phyloP scores from a whole-genome alignment of 2,888 invertebrate species.

The Caenorhabditis becei region DNA sequence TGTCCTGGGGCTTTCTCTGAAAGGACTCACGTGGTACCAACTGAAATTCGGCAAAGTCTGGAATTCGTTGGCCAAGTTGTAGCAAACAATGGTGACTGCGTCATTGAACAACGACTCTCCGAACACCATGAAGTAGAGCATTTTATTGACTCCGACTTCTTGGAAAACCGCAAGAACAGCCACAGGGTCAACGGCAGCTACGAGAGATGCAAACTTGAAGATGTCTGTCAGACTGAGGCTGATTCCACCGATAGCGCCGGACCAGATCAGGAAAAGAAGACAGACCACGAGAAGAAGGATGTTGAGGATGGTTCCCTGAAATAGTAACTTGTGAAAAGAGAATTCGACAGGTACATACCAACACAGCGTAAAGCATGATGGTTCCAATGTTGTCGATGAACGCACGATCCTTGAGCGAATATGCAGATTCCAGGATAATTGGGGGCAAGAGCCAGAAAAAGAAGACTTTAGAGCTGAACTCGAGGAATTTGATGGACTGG shows the following conservation, averaged over 20 bases:
- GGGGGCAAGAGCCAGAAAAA: slow-evolving; percentile 85
- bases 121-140: slow-evolving; percentile 85
- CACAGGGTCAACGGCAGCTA: slow-evolving; percentile 85
- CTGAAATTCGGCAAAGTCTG: slow-evolving; percentile 74
- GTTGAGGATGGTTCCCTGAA: slow-evolving; percentile 82
- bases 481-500: slow-evolving; percentile 75
- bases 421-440: slow-evolving; percentile 84
- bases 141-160: slow-evolving; percentile 84
- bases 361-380: slow-evolving; percentile 84
- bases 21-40: slow-evolving; percentile 74
- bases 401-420: slow-evolving; percentile 84
- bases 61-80: slow-evolving; percentile 84
- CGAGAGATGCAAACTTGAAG: slow-evolving; percentile 84
- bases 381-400: slow-evolving; percentile 85
- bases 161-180: slow-evolving; percentile 83
- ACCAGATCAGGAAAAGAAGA: slow-evolving; percentile 65
- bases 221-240: slow-evolving; percentile 77
- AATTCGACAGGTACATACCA: slow-evolving; percentile 82
- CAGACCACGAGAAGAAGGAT: slow-evolving; percentile 77
- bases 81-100: slow-evolving; percentile 85
- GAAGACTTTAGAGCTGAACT: slow-evolving; percentile 83
- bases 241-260: slow-evolving; percentile 77
- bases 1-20: background rate
- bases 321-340: background rate
- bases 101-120: slow-evolving; percentile 85